These are phyloP conservation scores for Alethe diademata DNA, from an alignment of 2,113 vertebrate species.

Conservation along the genomic window DNA sequence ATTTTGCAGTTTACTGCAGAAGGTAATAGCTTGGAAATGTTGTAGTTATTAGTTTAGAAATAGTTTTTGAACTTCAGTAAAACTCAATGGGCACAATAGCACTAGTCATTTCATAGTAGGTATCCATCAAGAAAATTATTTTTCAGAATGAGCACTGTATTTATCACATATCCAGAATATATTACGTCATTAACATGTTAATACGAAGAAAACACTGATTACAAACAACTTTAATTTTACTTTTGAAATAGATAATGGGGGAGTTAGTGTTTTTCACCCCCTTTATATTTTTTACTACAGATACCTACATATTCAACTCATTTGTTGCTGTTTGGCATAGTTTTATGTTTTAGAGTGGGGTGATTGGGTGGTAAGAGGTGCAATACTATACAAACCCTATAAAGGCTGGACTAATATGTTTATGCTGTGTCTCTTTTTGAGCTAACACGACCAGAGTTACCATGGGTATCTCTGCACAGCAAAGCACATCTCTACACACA, in stretches of 20 bases:
- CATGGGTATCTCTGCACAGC: background rate
- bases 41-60: background rate
- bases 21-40: background rate
- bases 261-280: background rate
- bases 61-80: background rate
- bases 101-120: background rate
- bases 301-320: background rate
- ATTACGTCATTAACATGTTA: background rate
- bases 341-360: background rate
- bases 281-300: background rate
- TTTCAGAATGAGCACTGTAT: fast-evolving
- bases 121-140: background rate
- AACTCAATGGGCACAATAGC: background rate
- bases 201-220: background rate
- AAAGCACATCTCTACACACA: background rate
- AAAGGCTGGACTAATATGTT: background rate
- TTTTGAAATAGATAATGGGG: background rate
- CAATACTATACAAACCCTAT: background rate
- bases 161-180: background rate
- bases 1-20: background rate
- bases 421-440: background rate
- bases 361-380: background rate
- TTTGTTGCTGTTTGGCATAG: background rate
- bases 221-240: background rate
- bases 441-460: background rate